Conservation (phyloP, 1,140 invertebrate species). For the Anastrepha obliqua region DNA sequence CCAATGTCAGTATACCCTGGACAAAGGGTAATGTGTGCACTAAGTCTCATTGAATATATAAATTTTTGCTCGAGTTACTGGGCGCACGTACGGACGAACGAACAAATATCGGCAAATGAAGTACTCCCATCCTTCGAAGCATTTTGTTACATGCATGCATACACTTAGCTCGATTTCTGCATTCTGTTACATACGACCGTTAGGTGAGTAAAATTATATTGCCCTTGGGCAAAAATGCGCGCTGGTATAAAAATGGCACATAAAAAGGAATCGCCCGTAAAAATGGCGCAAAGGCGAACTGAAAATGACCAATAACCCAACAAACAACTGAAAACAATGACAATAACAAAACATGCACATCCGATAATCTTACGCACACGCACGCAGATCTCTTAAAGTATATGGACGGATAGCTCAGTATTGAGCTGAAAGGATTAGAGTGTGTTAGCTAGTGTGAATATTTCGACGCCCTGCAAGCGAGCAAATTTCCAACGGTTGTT, state of each 20-base stretch:
- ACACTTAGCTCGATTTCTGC: too few species aligned
- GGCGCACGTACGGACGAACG: too few species aligned
- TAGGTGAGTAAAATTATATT: too few species aligned
- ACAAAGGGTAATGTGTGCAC: too few species aligned
- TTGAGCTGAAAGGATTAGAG: conserved; percentile 26
- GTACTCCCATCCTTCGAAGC: too few species aligned
- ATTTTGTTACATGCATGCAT: too few species aligned
- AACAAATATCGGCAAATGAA: too few species aligned
- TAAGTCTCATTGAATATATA: too few species aligned
- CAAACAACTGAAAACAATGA: conserved; percentile 38
- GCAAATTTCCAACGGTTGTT: not conserved
- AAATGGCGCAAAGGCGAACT: conserved; percentile 19
- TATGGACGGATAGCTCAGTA: not conserved
- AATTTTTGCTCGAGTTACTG: too few species aligned
- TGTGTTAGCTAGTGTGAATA: not conserved
- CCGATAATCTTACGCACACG: not conserved
- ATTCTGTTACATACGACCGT: too few species aligned
- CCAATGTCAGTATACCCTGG: too few species aligned
- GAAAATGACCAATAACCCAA: conserved; percentile 53
- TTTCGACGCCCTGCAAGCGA: not conserved
- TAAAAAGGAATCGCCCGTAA: conserved; percentile 39
- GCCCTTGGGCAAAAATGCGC: too few species aligned
- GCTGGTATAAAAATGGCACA: not conserved
- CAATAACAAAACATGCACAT: not conserved
- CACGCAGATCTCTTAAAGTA: not conserved